Percentiles rank a stretch among this genome's conserved stretches.
These are phyloP conservation scores for Scaeva pyrastri DNA, from an alignment of 2,888 invertebrate genomes.

Conservation along the genomic window DNA sequence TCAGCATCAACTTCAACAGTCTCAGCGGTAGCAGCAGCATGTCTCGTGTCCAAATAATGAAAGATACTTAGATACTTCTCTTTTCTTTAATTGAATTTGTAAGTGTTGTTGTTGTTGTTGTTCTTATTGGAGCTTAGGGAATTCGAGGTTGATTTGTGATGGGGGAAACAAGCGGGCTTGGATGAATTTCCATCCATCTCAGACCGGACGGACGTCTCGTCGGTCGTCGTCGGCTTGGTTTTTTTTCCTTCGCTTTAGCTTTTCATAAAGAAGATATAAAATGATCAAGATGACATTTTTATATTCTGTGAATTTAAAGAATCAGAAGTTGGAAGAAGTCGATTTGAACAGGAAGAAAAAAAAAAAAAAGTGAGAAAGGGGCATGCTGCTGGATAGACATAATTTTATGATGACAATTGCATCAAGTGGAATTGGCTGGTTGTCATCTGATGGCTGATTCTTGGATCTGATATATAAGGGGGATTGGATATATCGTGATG, in stretches of 20 bases:
- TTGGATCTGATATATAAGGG: constrained; percentile 1
- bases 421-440: constrained; percentile 46
- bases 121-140: background rate
- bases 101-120: constrained; percentile 1
- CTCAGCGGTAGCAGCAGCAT: constrained; percentile 28
- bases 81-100: constrained; percentile 64
- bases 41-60: constrained; percentile 75
- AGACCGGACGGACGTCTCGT: constrained; percentile 42
- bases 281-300: constrained; percentile 71
- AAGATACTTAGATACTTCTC: constrained; percentile 61
- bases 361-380: constrained; percentile 43
- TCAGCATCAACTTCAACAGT: constrained; percentile 6
- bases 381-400: constrained; percentile 23
- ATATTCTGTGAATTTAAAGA: constrained; percentile 38
- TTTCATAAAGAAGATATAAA: constrained; percentile 22
- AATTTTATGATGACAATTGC: constrained; percentile 58
- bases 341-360: background rate
- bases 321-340: constrained; percentile 25
- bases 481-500: constrained; percentile 35
- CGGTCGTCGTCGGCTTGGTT: background rate
- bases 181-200: constrained; percentile 3
- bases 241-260: background rate
- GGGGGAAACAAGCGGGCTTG: background rate
- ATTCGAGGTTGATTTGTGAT: constrained; percentile 1
- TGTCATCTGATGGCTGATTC: constrained; percentile 20